phyloP scores from a whole-genome alignment of 2,888 invertebrate genomes.

The Caenorhabditis uteleia region DNA sequence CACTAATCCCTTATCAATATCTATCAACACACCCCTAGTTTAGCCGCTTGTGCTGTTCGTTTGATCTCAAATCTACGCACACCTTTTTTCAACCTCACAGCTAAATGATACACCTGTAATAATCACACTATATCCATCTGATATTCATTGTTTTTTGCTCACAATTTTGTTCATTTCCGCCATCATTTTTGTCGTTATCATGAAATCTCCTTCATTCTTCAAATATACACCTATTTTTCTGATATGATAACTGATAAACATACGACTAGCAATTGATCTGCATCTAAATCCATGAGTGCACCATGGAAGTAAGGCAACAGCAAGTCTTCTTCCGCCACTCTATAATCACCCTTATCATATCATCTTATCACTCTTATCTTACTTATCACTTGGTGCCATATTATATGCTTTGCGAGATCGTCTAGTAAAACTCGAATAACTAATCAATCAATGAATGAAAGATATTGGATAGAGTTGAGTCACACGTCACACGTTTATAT shows the following conservation, averaged over 20 bases:
- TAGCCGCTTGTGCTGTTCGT: constrained; percentile 17
- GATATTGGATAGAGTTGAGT: no score
- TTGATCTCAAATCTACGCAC: constrained; percentile 45
- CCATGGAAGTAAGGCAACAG: constrained; percentile 57
- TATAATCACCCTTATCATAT: constrained; percentile 2
- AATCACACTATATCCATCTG: no score
- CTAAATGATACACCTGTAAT: constrained; percentile 31
- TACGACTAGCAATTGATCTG: constrained; percentile 46
- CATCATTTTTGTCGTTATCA: constrained; percentile 20
- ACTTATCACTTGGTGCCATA: no score
- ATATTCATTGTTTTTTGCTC: neutral
- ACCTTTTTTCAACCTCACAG: constrained; percentile 29
- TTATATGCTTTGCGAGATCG: no score
- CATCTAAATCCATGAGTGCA: constrained; percentile 56
- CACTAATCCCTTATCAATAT: neutral
- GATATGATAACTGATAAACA: neutral
- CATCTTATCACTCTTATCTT: no score
- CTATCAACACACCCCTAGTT: constrained; percentile 7
- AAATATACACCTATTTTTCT: neutral
- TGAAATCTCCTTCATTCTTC: constrained; percentile 31
- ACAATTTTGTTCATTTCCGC: constrained; percentile 23
- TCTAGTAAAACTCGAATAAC: no score
- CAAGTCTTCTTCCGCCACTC: constrained; percentile 42
- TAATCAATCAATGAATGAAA: no score
- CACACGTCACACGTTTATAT: no score